These are phyloP conservation scores for Hoplodrina blanda DNA, from an alignment of 2,888 invertebrate genomes.

Conservation along the genomic window DNA sequence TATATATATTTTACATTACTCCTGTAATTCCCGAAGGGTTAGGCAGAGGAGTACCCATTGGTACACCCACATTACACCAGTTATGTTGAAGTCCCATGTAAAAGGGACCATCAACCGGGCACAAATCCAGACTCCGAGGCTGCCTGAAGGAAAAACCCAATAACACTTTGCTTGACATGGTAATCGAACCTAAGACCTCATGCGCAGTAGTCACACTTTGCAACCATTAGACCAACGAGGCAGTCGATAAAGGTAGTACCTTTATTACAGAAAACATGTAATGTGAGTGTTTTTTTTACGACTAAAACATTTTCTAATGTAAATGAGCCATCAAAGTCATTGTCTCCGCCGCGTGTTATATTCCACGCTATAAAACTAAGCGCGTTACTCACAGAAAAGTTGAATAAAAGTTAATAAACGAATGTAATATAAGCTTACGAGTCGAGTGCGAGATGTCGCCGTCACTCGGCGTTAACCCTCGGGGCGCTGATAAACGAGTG, in stretches of 20 bases:
- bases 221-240: no score
- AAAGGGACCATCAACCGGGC: no score
- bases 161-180: no score
- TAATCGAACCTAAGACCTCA: no score
- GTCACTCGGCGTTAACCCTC: conserved; percentile 45
- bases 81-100: no score
- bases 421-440: conserved; percentile 50
- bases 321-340: conserved; percentile 51
- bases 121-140: no score
- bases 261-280: conserved; percentile 16
- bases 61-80: no score
- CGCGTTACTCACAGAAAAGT: conserved; percentile 48
- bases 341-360: conserved; percentile 31
- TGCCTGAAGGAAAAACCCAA: no score
- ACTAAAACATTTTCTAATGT: conserved; percentile 43
- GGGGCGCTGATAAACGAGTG: conserved; percentile 55
- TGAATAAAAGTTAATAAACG: conserved; percentile 59
- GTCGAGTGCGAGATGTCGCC: conserved; percentile 47
- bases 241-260: no score
- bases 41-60: no score
- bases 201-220: no score
- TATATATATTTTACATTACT: background rate
- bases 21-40: no score
- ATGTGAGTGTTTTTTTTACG: conserved; percentile 23
- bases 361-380: conserved; percentile 38